Base-by-base conservation (phyloP, 2,888 invertebrate species). In the Lasioglossum calceatum region DNA sequence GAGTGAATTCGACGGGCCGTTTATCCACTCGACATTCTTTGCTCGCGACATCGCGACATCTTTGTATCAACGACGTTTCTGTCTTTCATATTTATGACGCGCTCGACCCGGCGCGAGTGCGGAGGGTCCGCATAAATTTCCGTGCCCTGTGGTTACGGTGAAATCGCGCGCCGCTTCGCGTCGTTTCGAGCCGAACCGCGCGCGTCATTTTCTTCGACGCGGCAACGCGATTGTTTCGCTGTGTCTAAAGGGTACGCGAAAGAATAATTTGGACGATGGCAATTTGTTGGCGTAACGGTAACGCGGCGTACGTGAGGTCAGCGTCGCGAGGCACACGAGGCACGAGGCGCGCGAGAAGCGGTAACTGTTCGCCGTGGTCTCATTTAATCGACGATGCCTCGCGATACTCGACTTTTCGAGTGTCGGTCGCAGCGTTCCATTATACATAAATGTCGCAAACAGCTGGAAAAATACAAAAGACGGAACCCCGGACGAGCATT, bases 141-240 rank as follows among this genome's bases (percentile, higher is more conserved):
- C 85, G 76, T 91, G 87, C 77, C 79, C 87, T 88, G 88, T 89
- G 86, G 87, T 89, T 89, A 89, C 82, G 89, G 88, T 88, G 89
- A 89, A 89, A 89, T 89, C 89, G 81, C 72, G 82, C 58, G 64
- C 44, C 39, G 44, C 39, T 50, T 39, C 82, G 81, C 36, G 36
- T 4, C 36, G 36, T 36, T 36, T 4, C 82, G 79, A 14, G 32
- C 32, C 64, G 64, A 61, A 27, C 12, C 27, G 58, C 27, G 27
- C 84, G 70, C 64, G 78, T 83, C 58, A 86, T 88, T 88, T 77
- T 84, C 88, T 85, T 36, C 36, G 27, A 36, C 77, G 61, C 78
- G n/a, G 73, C 78, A 44, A 50, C n/a, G 61, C 86, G 79, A 82
- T 86, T 78, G 80, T 82, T 50, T 50, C 81, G 77, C 81, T 27